A percentile compares a stretch with the other conserved stretches of the same genome.
These are phyloP conservation scores for Ophion ellenae DNA, from an alignment of 2,888 invertebrate genomes.

Conservation along the genomic window DNA sequence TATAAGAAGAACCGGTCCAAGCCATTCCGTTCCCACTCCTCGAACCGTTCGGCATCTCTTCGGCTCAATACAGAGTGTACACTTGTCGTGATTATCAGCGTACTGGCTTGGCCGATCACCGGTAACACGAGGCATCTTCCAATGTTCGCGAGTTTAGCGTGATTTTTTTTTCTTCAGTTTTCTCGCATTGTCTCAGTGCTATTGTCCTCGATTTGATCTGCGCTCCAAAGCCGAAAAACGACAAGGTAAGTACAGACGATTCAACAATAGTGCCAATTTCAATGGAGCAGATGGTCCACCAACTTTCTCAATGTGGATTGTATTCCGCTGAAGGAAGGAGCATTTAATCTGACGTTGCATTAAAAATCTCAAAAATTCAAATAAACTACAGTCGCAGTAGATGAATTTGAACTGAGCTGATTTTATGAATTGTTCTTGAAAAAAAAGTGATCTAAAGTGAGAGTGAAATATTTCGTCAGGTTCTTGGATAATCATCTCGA, in stretches of 20 bases:
- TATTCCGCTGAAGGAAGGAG: neutral
- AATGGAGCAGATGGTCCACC: neutral
- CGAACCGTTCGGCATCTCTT: conserved; percentile 73
- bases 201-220: conserved; percentile 11
- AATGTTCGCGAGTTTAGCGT: conserved; percentile 32
- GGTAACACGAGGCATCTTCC: conserved; percentile 36
- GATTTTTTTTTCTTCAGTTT: conserved; percentile 27
- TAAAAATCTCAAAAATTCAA: neutral
- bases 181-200: conserved; percentile 15
- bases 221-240: conserved; percentile 17
- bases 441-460: neutral
- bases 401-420: neutral
- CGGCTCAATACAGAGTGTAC: conserved; percentile 65
- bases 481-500: no score
- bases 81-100: conserved; percentile 23
- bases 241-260: conserved; percentile 43
- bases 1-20: conserved; percentile 82
- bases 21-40: conserved; percentile 76
- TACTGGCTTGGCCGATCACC: conserved; percentile 37
- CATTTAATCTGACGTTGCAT: no score
- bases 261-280: neutral
- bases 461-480: neutral
- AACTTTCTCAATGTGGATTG: neutral
- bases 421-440: neutral
- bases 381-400: neutral